Evolutionary conservation across 2,113 vertebrate genomes (phyloP), one percentile per base, ranked within the genome.

Genomic region (Anguilla japonica): DNA sequence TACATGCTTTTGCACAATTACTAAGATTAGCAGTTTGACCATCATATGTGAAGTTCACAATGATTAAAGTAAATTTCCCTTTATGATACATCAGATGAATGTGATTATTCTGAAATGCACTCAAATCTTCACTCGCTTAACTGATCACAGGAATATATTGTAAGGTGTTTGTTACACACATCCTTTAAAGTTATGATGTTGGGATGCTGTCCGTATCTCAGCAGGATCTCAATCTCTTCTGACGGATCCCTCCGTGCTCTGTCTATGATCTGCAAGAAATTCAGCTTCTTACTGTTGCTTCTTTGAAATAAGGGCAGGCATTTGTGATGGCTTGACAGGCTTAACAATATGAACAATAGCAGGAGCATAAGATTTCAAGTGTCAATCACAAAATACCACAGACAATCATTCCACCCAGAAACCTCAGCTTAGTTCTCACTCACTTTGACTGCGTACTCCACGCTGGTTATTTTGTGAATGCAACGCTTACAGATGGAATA

Each of bases 401-500:
- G 43, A 5, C 20, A 16, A 29, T n/a, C 7, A 56, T 29, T 20
- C 50, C 26, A 14, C 34, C n/a, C 71, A 34, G 26, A 75, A 29
- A 29, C 1, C 9, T 34, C 26, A 8, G 9, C 67, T 75, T 7
- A 78, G 29, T 26, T 39, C 34, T 56, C 22, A 87, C 91, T 93
- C 94, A 99, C 98, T 96, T 99, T 99, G 53, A 98, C 98, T 0
- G 97, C 97, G 82, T 97, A 99, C 89, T 99, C 98, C 0, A 98
- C 93, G 40, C 96, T 96, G 0, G 97, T 99, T 13, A 97, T 93
- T 92, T 96, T 97, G 87, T 99, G 98, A 75, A 98, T 92, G 16
- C 98, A 99, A 16, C 96, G 96, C 90, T 94, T 98, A 93, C 96
- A 96, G 87, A 98, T 95, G 0, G 96, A 98, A 57, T 96, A 96